phyloP scores from a whole-genome alignment of 2,888 invertebrate species.

The Himalopsyche anomala region DNA sequence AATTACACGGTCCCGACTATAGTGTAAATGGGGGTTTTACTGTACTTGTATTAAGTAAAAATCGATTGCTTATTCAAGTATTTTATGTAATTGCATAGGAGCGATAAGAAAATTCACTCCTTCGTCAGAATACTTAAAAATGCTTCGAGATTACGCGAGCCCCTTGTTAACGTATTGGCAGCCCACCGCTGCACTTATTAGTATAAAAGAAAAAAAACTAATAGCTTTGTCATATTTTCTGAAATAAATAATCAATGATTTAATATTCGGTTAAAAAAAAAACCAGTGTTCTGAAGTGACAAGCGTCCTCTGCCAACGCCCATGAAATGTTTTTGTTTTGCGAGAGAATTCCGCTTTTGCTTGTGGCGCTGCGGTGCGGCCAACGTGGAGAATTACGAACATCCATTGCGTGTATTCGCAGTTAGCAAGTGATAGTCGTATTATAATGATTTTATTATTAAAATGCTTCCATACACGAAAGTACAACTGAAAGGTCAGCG shows the following conservation, averaged over 20 bases:
- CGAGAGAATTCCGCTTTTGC: neutral
- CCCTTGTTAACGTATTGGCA: too few relatives aligned
- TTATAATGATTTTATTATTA: conserved; percentile 35
- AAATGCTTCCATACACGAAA: neutral
- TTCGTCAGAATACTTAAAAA: too few relatives aligned
- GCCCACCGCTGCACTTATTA: too few relatives aligned
- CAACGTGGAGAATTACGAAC: neutral
- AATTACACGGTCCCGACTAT: too few relatives aligned
- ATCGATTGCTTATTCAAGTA: too few relatives aligned
- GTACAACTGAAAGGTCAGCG: conserved; percentile 5
- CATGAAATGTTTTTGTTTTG: neutral
- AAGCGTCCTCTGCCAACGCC: conserved; percentile 11
- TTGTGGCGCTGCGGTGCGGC: neutral
- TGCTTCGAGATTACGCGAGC: too few relatives aligned
- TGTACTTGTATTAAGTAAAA: too few relatives aligned
- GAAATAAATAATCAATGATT: neutral
- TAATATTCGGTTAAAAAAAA: neutral
- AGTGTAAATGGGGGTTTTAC: too few relatives aligned
- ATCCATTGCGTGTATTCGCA: neutral
- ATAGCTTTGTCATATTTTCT: neutral
- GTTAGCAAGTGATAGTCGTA: neutral
- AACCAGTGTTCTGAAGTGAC: neutral
- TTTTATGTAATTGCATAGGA: too few relatives aligned
- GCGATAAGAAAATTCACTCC: too few relatives aligned
- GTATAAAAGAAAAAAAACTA: too few relatives aligned